Conservation (phyloP, 2,888 invertebrate genomes). For the Acleris sparsana region DNA sequence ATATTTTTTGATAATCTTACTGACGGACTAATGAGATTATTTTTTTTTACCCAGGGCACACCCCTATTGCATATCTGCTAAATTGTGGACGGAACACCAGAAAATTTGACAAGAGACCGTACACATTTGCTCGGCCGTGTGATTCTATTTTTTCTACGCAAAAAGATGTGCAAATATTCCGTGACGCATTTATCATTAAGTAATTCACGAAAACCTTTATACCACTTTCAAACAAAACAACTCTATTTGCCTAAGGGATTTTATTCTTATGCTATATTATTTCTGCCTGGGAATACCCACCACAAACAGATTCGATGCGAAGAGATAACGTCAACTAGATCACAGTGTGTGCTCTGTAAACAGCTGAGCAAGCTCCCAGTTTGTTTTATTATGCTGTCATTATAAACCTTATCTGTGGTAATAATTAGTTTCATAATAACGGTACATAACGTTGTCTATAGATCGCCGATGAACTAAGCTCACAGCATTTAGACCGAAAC, state of each 20-base stretch:
- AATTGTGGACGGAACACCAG: too few species aligned
- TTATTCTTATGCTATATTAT: neutral
- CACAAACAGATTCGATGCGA: slow-evolving; percentile 14
- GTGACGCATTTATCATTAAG: slow-evolving; percentile 1
- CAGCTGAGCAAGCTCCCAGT: slow-evolving; percentile 1
- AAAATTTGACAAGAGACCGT: too few species aligned
- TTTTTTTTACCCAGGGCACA: too few species aligned
- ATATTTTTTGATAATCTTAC: too few species aligned
- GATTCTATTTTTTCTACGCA: too few species aligned
- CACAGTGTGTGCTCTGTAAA: neutral
- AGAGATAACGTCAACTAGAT: slow-evolving; percentile 20
- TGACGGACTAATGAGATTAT: too few species aligned
- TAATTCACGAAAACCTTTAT: neutral
- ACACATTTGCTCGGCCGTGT: too few species aligned
- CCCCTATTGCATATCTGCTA: neutral
- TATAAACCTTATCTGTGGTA: neutral
- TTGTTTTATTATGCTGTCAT: slow-evolving; percentile 6
- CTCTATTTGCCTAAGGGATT: slow-evolving; percentile 11
- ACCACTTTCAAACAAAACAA: neutral
- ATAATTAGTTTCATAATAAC: slow-evolving; percentile 1
- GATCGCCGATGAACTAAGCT: neutral
- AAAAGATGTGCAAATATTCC: too few species aligned
- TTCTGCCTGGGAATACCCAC: slow-evolving; percentile 18
- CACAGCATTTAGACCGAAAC: too few species aligned
- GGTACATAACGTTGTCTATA: neutral